Conservation (phyloP, 2,113 vertebrate species). For the Anoplopoma fimbria region DNA sequence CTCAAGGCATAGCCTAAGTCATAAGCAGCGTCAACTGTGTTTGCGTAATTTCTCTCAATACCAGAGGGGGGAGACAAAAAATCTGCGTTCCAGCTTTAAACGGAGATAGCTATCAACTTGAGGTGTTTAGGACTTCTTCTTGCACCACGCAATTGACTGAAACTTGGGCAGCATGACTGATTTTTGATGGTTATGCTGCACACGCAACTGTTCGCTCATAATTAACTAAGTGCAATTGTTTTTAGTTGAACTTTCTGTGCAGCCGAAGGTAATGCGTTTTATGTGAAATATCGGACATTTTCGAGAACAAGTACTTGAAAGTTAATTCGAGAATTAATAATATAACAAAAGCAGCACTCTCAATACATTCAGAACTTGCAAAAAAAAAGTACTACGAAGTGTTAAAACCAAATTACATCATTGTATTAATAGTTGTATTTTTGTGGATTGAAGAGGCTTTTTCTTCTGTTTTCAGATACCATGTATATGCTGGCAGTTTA, state of each 20-base stretch:
- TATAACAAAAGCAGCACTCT: background rate
- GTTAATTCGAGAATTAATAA: slow-evolving; percentile 26
- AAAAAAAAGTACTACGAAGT: slow-evolving; percentile 25
- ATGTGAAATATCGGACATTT: slow-evolving; percentile 21
- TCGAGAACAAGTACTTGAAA: slow-evolving; percentile 40
- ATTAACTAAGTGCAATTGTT: slow-evolving; percentile 69
- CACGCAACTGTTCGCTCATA: slow-evolving; percentile 46
- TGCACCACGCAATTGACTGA: background rate
- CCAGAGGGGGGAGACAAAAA: background rate
- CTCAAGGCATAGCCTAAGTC: background rate
- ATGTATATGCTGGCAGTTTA: slow-evolving; percentile 16
- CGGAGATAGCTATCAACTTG: background rate
- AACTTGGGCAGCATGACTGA: background rate
- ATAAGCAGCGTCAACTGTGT: background rate
- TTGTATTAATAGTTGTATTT: background rate
- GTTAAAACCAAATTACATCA: background rate
- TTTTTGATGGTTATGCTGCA: slow-evolving; percentile 12
- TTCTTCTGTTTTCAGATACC: background rate
- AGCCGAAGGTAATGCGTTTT: slow-evolving; percentile 21
- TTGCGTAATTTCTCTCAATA: background rate
- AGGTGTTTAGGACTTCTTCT: background rate
- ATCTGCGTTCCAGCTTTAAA: background rate
- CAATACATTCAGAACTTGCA: slow-evolving; percentile 2
- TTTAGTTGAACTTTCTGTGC: slow-evolving; percentile 32
- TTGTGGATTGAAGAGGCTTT: slow-evolving; percentile 4